Percentiles rank a stretch among this genome's conserved stretches.
Evolutionary conservation across 2,888 invertebrate genomes (phyloP).

Genomic region (Parascotia fuliginaria): DNA sequence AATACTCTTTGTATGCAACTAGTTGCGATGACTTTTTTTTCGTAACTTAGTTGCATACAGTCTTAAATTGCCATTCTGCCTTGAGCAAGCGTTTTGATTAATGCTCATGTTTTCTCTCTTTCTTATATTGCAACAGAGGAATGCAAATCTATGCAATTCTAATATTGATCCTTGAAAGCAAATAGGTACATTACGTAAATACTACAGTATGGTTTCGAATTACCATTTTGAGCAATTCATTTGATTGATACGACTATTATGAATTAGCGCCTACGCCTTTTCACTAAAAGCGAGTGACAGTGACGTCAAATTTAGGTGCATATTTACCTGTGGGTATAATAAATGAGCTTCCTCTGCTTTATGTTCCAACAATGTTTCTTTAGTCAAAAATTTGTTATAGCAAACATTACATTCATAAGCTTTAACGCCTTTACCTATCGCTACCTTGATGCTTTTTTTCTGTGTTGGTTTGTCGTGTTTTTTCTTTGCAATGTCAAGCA

Average conservation of each 20-base stretch:
- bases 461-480: background rate
- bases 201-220: no score
- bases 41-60: no score
- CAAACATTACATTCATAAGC: slow-evolving; percentile 30
- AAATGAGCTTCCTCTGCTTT: slow-evolving; percentile 11
- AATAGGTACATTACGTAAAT: no score
- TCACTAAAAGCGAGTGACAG: slow-evolving; percentile 9
- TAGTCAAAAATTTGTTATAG: slow-evolving; percentile 23
- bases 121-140: no score
- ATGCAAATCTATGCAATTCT: no score
- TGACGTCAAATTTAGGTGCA: slow-evolving; percentile 6
- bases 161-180: no score
- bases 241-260: background rate
- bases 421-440: background rate
- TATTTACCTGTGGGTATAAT: slow-evolving; percentile 32
- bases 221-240: background rate
- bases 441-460: background rate
- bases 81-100: no score
- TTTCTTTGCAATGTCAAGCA: slow-evolving; percentile 5
- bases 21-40: no score
- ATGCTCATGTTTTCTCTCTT: no score
- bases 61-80: no score
- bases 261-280: slow-evolving; percentile 18
- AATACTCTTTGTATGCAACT: no score
- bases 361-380: slow-evolving; percentile 25